Conservation (phyloP, 2,797 vertebrate genomes). For the Champsocephalus gunnari region DNA sequence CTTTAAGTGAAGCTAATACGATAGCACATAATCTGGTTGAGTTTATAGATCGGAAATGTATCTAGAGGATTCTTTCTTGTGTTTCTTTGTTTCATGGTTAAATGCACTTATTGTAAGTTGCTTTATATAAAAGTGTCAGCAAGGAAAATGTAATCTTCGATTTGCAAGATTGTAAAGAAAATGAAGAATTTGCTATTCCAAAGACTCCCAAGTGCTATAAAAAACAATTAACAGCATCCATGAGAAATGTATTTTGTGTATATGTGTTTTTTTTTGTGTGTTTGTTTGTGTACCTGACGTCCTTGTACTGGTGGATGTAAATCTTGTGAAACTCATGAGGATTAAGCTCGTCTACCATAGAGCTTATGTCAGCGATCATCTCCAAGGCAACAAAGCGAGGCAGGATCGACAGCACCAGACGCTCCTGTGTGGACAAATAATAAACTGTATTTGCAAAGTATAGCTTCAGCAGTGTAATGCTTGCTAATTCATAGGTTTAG, state of each 20-base stretch:
- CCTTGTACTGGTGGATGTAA: slow-evolving; percentile 86
- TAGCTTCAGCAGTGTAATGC: background rate
- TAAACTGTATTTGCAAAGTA: background rate
- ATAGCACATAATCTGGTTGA: too few species aligned
- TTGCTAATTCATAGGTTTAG: background rate
- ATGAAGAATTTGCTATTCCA: background rate
- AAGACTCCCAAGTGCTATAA: too few species aligned
- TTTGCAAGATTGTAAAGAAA: background rate
- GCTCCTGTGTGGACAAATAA: slow-evolving; percentile 71
- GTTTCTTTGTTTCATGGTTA: too few species aligned
- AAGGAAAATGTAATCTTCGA: background rate
- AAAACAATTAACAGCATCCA: background rate
- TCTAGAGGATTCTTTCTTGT: too few species aligned
- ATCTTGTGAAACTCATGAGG: slow-evolving; percentile 86
- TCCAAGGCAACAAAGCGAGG: slow-evolving; percentile 87
- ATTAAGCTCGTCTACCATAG: slow-evolving; percentile 79
- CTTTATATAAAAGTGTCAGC: too few species aligned
- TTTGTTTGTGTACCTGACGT: slow-evolving; percentile 81
- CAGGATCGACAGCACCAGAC: slow-evolving; percentile 84
- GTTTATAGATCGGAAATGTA: too few species aligned
- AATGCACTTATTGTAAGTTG: too few species aligned
- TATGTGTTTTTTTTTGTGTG: background rate
- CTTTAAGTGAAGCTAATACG: too few species aligned
- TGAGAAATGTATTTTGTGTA: background rate
- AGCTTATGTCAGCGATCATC: slow-evolving; percentile 86